A percentile compares a stretch with the other conserved stretches of the same genome.
Evolutionary conservation across 2,113 vertebrate genomes (phyloP).

Genomic region (Apteryx mantelli): DNA sequence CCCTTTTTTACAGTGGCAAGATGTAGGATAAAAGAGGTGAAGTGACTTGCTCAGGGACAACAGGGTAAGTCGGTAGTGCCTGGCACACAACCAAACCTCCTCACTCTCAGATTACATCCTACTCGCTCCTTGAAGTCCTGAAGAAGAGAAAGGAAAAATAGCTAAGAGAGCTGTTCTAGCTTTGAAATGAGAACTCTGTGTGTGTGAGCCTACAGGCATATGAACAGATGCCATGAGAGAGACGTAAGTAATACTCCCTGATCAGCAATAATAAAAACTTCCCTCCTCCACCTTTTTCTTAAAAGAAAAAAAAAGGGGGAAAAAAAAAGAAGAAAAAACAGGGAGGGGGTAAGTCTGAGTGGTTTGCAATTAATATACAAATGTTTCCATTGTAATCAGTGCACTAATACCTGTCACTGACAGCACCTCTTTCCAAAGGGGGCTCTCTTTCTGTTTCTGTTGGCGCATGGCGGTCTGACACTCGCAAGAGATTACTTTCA

Average conservation of each 20-base stretch:
- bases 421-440: slow-evolving; percentile 8
- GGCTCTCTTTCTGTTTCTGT: not conserved
- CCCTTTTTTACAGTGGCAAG: slow-evolving; percentile 27
- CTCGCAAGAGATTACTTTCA: slow-evolving; percentile 37
- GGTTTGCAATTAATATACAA: not conserved
- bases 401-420: slow-evolving; percentile 16
- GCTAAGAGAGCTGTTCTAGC: slow-evolving; percentile 41
- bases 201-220: slow-evolving; percentile 51
- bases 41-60: slow-evolving; percentile 52
- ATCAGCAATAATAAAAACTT: slow-evolving; percentile 48
- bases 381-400: slow-evolving; percentile 37
- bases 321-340: not conserved
- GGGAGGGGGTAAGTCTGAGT: not conserved
- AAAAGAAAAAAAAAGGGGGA: not conserved
- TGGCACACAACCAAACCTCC: slow-evolving; percentile 55
- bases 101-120: slow-evolving; percentile 53
- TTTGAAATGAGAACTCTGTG: slow-evolving; percentile 35
- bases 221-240: slow-evolving; percentile 58
- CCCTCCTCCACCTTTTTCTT: not conserved
- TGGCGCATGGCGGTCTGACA: not conserved
- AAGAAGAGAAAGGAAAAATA: slow-evolving; percentile 63
- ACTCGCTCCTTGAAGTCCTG: slow-evolving; percentile 60
- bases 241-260: slow-evolving; percentile 48
- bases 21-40: slow-evolving; percentile 46
- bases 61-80: slow-evolving; percentile 22